phyloP scores from a whole-genome alignment of 2,888 invertebrate species.

The Chloroclystis v-ata region DNA sequence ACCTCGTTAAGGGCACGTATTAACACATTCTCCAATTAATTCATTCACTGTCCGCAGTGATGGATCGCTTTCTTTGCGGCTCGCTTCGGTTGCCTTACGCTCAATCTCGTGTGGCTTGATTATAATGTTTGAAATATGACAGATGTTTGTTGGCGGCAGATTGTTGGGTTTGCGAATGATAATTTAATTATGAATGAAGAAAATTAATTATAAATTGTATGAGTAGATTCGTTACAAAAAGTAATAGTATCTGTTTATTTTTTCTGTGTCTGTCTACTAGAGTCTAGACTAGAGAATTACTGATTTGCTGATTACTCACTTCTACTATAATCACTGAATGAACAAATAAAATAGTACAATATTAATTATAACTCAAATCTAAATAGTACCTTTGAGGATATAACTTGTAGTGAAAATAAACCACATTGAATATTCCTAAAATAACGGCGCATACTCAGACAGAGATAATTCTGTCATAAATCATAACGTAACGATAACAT shows the following conservation, averaged over 20 bases:
- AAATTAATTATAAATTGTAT: no score
- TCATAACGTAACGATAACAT: conserved; percentile 30
- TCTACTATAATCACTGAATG: no score
- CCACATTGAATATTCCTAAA: conserved; percentile 7
- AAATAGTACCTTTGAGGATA: no score
- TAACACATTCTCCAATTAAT: conserved; percentile 26
- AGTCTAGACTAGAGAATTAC: no score
- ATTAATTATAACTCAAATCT: no score
- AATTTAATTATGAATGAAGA: no score
- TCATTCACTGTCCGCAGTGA: conserved; percentile 21
- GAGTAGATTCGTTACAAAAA: no score
- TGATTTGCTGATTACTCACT: no score
- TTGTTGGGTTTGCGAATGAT: no score
- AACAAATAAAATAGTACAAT: no score
- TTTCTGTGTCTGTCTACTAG: no score
- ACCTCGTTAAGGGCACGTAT: conserved; percentile 18
- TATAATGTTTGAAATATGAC: conserved; percentile 13
- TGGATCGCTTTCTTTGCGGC: conserved; percentile 26
- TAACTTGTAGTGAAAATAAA: neutral
- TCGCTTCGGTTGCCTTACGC: conserved; percentile 27
- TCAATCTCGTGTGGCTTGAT: conserved; percentile 15
- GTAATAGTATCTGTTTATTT: no score
- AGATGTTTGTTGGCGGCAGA: neutral
- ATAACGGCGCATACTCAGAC: conserved; percentile 20
- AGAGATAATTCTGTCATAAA: conserved; percentile 21